Base-by-base conservation (phyloP, 2,797 vertebrate species). In the Ibycter americanus region DNA sequence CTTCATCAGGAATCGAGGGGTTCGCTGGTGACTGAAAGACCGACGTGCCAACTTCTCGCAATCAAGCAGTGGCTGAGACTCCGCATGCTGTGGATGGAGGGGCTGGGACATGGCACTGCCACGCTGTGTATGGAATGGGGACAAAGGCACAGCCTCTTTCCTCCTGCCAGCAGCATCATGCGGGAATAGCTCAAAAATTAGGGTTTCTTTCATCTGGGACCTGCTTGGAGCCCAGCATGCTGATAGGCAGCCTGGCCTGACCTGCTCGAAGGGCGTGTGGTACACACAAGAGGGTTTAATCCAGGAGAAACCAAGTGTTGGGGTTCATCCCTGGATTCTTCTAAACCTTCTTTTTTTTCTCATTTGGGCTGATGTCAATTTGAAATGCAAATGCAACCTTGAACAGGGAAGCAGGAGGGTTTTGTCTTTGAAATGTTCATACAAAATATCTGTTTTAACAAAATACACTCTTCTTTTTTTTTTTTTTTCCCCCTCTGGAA, bases 161-260 rank as follows among this genome's bases (percentile, higher is more conserved):
- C n/a, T 87, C 25, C 34, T 63, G 44, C 73, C 44, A 71, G 32
- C 31, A 90, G 15, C 9, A 56, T 4, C 1, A 14, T 18, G 4
- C 78, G 52, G 26, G 22, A 70, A 70, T 58, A 78, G 36, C 8
- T 38, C 3, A 3, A 66, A 84, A 87, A 93, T 31, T 3, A 22
- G 14, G 0, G 2, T 4, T 0, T 3, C 83, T 61, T 62, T 11
- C 3, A 38, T 42, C 32, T 38, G 49, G 5, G 22, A 29, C 15
- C n/a, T 78, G 23, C 18, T 26, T 47, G 31, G 36, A 44, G 10
- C 34, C 9, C 1, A 1, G 27, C 16, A 40, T 3, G 2, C 6
- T 44, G 23, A 21, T 2, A 3, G n/a, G 61, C 34, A 87, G 34
- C 73, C 66, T 40, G 34, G 36, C 31, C 38, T 46, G 72, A 32